Conservation (phyloP, 2,797 vertebrate species). For the Limnodromus scolopaceus region DNA sequence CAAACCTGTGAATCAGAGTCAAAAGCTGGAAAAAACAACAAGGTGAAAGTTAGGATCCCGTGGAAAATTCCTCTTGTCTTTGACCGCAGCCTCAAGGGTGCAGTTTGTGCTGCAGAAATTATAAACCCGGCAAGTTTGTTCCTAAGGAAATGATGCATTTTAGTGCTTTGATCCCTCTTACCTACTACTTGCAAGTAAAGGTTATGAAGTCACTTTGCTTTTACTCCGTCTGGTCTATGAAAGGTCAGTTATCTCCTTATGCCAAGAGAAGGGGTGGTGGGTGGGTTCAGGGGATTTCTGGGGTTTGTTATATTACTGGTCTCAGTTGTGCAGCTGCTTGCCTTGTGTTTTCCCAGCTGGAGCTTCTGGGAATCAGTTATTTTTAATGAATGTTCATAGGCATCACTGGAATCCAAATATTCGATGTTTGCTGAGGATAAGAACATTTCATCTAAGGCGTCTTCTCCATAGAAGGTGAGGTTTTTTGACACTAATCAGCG, state of each 20-base stretch:
- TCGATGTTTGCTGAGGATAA: not conserved
- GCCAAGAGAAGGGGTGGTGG: not conserved
- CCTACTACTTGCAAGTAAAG: not conserved
- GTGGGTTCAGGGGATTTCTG: not conserved
- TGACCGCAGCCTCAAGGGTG: not conserved
- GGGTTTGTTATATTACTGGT: not conserved
- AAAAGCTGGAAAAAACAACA: not conserved
- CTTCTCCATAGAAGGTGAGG: not conserved
- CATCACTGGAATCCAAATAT: not conserved
- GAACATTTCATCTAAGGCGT: fast-evolving
- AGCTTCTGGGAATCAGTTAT: not conserved
- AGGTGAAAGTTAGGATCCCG: not conserved
- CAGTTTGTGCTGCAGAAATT: not conserved
- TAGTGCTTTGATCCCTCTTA: not conserved
- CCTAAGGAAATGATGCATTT: not conserved
- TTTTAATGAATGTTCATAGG: not conserved
- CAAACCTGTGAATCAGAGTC: constrained; percentile 2
- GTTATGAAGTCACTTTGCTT: not conserved
- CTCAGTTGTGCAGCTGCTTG: not conserved
- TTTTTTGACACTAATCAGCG: not conserved
- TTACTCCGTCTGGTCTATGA: not conserved
- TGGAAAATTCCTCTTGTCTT: not conserved
- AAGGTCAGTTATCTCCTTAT: not conserved
- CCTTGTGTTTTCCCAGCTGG: not conserved
- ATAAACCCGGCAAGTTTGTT: not conserved